Evolutionary conservation across 2,113 vertebrate genomes (phyloP).

Genomic region (Dendropsophus ebraccatus): DNA sequence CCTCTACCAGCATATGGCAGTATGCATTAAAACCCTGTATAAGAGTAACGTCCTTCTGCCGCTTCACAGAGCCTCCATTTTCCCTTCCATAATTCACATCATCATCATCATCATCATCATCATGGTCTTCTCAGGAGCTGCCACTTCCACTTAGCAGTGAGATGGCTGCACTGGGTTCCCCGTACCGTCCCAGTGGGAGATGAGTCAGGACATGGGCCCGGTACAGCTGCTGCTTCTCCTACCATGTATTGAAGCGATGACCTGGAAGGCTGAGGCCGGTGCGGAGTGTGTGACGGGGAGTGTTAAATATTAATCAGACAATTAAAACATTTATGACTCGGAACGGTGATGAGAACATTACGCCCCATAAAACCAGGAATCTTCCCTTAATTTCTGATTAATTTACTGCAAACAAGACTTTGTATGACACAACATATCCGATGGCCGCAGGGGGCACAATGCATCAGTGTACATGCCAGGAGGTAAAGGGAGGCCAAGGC

Average conservation of each 20-base stretch:
- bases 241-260: not conserved
- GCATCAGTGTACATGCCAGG: too few relatives aligned
- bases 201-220: constrained; percentile 3
- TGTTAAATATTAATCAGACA: constrained; percentile 24
- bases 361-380: not conserved
- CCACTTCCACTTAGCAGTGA: not conserved
- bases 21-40: not conserved
- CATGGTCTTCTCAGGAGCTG: not conserved
- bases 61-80: not conserved
- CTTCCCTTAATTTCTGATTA: not conserved
- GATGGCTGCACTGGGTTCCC: not conserved
- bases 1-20: not conserved
- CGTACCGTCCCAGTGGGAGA: not conserved
- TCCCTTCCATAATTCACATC: not conserved
- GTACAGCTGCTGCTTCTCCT: not conserved
- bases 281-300: not conserved
- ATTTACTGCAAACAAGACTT: not conserved
- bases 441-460: too few relatives aligned
- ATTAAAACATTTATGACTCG: constrained; percentile 18
- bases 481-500: too few relatives aligned
- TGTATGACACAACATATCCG: too few relatives aligned
- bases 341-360: constrained; percentile 14
- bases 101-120: too few relatives aligned
- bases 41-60: too few relatives aligned
- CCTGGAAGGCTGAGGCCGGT: not conserved